Evolutionary conservation across 2,797 vertebrate species (phyloP).

Genomic region (Sciurus carolinensis): DNA sequence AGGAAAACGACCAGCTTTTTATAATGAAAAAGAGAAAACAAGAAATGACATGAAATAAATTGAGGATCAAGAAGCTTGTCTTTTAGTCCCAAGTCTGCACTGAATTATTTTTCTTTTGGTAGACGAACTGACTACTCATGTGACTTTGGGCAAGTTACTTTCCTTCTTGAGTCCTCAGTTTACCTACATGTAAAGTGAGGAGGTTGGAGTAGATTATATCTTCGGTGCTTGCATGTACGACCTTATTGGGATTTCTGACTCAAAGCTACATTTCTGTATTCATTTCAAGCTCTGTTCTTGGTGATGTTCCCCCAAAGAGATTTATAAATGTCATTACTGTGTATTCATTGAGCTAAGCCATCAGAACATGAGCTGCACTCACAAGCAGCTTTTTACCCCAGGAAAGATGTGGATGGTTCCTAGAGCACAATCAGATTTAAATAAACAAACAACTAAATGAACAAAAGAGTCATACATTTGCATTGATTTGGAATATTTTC

Average conservation of each 20-base stretch:
- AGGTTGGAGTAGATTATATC: slow-evolving; percentile 25
- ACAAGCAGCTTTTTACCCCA: slow-evolving; percentile 37
- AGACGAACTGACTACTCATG: neutral
- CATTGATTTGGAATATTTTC: slow-evolving; percentile 26
- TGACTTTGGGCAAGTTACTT: neutral
- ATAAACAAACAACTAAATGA: neutral
- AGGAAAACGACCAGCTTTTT: slow-evolving; percentile 57
- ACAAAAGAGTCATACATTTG: slow-evolving; percentile 30
- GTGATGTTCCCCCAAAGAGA: slow-evolving; percentile 6
- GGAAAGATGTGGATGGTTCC: slow-evolving; percentile 13
- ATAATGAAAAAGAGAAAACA: neutral
- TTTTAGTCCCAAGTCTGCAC: neutral
- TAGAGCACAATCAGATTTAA: slow-evolving; percentile 47
- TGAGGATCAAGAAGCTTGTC: neutral
- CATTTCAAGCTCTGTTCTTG: neutral
- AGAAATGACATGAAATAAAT: neutral
- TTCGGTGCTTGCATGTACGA: neutral
- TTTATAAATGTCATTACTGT: slow-evolving; percentile 19
- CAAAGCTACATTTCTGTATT: neutral
- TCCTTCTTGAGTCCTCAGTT: neutral
- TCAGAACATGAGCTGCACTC: neutral
- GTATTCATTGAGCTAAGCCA: neutral
- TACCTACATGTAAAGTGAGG: slow-evolving; percentile 14
- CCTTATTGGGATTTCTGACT: neutral
- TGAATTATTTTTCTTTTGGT: neutral